phyloP scores from a whole-genome alignment of 2,888 invertebrate species.

The Cephus runcator region DNA sequence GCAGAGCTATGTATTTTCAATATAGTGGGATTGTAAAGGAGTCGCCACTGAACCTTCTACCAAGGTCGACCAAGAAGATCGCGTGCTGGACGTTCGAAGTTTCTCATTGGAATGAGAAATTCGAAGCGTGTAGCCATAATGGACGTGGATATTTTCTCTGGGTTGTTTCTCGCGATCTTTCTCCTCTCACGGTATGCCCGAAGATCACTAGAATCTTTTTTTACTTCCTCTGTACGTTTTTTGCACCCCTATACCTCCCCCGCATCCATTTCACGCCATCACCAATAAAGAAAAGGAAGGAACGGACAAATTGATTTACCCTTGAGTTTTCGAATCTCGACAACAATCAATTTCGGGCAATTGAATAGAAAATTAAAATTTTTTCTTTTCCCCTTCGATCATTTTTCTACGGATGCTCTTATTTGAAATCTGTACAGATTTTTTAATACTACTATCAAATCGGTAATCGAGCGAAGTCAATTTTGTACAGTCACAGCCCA shows the following conservation, averaged over 20 bases:
- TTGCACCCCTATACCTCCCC: neutral
- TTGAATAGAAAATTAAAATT: no score
- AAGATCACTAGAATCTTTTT: neutral
- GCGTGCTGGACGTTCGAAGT: neutral
- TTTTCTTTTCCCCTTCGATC: no score
- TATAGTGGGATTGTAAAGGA: neutral
- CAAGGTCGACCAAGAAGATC: neutral
- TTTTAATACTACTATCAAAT: no score
- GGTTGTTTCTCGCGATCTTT: neutral
- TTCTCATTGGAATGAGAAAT: neutral
- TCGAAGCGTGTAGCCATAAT: neutral
- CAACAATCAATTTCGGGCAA: no score
- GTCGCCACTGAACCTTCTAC: constrained; percentile 4
- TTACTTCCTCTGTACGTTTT: neutral
- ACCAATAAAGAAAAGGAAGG: neutral
- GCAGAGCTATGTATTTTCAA: neutral
- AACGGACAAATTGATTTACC: neutral
- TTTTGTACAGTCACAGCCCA: no score
- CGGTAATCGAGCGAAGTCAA: no score
- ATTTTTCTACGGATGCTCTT: no score
- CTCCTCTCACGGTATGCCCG: neutral
- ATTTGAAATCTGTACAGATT: no score
- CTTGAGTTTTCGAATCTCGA: neutral
- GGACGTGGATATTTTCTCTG: neutral
- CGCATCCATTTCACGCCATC: neutral